These are phyloP conservation scores for Acromyrmex charruanus DNA, from an alignment of 1,140 invertebrate genomes.

Conservation along the genomic window DNA sequence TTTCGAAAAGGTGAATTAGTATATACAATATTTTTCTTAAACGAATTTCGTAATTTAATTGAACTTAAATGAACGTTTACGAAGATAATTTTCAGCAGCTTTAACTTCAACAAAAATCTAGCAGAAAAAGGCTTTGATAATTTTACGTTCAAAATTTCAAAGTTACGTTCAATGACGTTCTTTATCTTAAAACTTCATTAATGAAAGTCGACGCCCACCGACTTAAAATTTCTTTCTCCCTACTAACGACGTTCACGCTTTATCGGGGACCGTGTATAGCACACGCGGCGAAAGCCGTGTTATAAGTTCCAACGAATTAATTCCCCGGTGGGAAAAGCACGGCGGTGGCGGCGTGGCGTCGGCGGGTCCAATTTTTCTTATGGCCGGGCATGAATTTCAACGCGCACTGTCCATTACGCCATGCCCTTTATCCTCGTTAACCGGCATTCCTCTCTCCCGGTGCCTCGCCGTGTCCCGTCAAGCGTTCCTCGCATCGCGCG, in stretches of 20 bases:
- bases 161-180: conserved; percentile 22
- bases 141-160: conserved; percentile 6
- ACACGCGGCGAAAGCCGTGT: conserved; percentile 20
- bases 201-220: conserved; percentile 3
- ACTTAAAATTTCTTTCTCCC: conserved; percentile 38
- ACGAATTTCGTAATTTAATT: background rate
- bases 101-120: background rate
- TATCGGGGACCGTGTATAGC: conserved; percentile 29
- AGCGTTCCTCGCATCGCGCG: conserved; percentile 42
- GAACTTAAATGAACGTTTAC: background rate
- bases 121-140: background rate
- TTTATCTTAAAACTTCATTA: conserved; percentile 45
- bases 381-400: conserved; percentile 69
- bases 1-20: background rate
- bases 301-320: conserved; percentile 66
- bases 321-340: conserved; percentile 48
- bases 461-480: conserved; percentile 51
- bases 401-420: conserved; percentile 70
- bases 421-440: conserved; percentile 75
- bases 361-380: conserved; percentile 71
- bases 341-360: background rate
- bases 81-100: background rate
- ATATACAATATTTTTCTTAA: background rate
- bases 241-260: conserved; percentile 26
- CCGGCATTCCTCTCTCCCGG: conserved; percentile 36